phyloP scores from a whole-genome alignment of 2,113 vertebrate genomes.

The Sapajus apella region DNA sequence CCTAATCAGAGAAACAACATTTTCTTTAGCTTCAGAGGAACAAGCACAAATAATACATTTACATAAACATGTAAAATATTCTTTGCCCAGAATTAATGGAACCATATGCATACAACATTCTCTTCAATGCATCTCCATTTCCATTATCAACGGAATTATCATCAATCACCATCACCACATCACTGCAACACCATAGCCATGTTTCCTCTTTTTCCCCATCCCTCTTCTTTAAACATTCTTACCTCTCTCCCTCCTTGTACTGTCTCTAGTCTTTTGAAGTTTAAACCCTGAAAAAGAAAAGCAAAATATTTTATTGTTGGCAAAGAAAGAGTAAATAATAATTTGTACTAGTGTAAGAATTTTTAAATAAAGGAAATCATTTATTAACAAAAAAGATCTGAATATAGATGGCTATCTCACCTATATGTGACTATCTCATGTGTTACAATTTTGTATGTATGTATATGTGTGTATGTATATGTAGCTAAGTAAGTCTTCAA shows the following conservation, averaged over 20 bases:
- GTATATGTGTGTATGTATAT: background rate
- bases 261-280: conserved; percentile 69
- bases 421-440: background rate
- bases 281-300: conserved; percentile 61
- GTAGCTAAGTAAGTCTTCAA: background rate
- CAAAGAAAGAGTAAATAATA: background rate
- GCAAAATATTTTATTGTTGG: background rate
- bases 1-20: background rate
- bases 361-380: background rate
- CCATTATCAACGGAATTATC: background rate
- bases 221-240: conserved; percentile 35
- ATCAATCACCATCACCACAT: background rate
- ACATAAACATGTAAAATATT: background rate
- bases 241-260: conserved; percentile 76
- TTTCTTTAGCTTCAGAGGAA: conserved; percentile 11
- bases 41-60: background rate
- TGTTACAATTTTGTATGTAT: background rate
- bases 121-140: background rate
- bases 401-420: background rate
- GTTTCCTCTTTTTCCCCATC: background rate
- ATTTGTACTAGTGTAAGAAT: background rate
- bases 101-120: background rate
- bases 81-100: background rate
- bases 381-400: background rate
- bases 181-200: background rate